Percentiles rank a stretch among this genome's conserved stretches.
These are phyloP conservation scores for Tachina grossa DNA, from an alignment of 2,888 invertebrate genomes.

Conservation along the genomic window DNA sequence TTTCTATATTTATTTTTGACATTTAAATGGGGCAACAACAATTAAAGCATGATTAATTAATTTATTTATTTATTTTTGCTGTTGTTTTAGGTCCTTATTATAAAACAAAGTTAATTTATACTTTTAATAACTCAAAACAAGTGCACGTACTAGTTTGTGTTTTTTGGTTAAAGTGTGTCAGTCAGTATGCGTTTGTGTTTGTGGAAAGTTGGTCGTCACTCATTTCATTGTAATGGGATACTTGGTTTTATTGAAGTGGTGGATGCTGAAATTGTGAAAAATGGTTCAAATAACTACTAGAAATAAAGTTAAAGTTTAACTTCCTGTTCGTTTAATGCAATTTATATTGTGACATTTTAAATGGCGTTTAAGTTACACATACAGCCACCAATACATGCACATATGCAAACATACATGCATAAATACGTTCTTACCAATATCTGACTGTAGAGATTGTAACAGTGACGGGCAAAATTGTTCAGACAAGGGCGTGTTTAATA, in stretches of 20 bases:
- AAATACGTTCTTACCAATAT: background rate
- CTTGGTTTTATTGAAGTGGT: background rate
- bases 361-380: background rate
- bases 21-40: slow-evolving; percentile 28
- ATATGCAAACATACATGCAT: background rate
- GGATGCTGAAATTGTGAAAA: slow-evolving; percentile 28
- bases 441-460: background rate
- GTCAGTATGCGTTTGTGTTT: slow-evolving; percentile 7
- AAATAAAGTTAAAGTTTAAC: slow-evolving; percentile 25
- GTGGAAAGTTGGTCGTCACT: slow-evolving; percentile 4
- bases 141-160: background rate
- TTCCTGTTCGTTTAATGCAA: slow-evolving; percentile 43
- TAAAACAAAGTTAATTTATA: slow-evolving; percentile 23
- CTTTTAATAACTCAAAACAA: background rate
- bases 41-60: slow-evolving; percentile 39
- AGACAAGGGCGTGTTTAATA: too few relatives aligned
- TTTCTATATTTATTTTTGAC: slow-evolving; percentile 25
- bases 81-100: slow-evolving; percentile 2
- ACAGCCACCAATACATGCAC: background rate
- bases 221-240: background rate
- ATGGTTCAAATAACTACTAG: slow-evolving; percentile 11
- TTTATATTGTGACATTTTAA: slow-evolving; percentile 41
- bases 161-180: background rate
- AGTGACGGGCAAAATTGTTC: background rate
- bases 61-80: background rate